phyloP scores from a whole-genome alignment of 2,888 invertebrate genomes.

The Aromia moschata region DNA sequence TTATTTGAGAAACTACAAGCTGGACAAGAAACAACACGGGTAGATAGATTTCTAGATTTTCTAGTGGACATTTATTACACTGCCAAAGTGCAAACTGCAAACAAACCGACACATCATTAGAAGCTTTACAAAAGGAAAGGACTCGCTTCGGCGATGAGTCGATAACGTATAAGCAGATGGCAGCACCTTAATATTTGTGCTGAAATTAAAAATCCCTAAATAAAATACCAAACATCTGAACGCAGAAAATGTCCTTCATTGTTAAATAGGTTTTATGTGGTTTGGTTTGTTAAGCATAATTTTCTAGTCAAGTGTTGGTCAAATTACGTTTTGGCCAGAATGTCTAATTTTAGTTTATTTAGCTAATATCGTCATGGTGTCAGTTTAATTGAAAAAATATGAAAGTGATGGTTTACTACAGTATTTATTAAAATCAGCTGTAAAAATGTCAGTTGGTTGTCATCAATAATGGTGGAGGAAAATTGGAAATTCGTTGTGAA shows the following conservation, averaged over 20 bases:
- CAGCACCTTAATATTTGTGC: no score
- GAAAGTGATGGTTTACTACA: conserved; percentile 38
- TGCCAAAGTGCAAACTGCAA: no score
- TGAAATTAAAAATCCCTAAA: conserved; percentile 8
- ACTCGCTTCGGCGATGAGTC: no score
- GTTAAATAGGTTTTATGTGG: conserved; percentile 45
- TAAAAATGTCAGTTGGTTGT: conserved; percentile 59
- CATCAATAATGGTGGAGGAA: conserved; percentile 52
- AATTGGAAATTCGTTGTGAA: conserved; percentile 51
- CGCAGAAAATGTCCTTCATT: conserved; percentile 47
- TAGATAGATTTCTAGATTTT: no score
- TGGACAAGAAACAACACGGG: no score
- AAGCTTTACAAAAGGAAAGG: no score
- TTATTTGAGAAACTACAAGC: no score
- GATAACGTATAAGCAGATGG: no score
- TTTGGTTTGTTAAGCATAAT: conserved; percentile 51
- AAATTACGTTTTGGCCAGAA: conserved; percentile 54
- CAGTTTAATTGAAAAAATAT: conserved; percentile 31
- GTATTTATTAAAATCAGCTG: conserved; percentile 58
- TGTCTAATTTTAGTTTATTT: conserved; percentile 49
- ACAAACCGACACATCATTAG: no score
- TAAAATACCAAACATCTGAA: background rate
- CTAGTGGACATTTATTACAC: no score
- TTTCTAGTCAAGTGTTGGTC: conserved; percentile 58
- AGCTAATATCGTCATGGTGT: conserved; percentile 29